Evolutionary conservation across 2,113 vertebrate genomes (phyloP).

Genomic region (Megaleporinus macrocephalus): DNA sequence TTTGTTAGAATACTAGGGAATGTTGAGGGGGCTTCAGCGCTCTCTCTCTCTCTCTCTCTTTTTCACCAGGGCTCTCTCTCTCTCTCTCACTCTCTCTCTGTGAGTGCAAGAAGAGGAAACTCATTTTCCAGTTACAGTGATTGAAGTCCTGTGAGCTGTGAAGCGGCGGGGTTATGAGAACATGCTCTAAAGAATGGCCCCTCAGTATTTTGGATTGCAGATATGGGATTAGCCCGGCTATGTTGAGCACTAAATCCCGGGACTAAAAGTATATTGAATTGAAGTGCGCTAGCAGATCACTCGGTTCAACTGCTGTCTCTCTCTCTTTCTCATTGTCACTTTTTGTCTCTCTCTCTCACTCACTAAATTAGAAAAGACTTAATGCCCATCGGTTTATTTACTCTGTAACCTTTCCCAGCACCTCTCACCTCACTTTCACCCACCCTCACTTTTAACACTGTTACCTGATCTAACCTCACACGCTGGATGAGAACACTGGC

Average conservation of each 20-base stretch:
- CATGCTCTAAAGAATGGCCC: constrained; percentile 17
- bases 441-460: neutral
- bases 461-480: neutral
- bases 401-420: neutral
- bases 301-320: constrained; percentile 11
- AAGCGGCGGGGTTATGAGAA: constrained; percentile 19
- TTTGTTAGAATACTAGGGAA: too few relatives aligned
- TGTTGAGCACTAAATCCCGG: constrained; percentile 9
- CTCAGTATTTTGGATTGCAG: constrained; percentile 20
- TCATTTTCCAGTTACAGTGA: constrained; percentile 1
- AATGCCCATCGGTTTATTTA: constrained; percentile 5
- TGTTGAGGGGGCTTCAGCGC: too few relatives aligned
- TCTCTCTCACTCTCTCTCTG: neutral
- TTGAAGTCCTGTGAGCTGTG: constrained; percentile 26
- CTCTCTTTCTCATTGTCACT: neutral
- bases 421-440: neutral
- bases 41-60: too few relatives aligned
- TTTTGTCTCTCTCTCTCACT: neutral
- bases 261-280: neutral
- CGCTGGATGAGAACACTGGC: neutral
- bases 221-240: constrained; percentile 41
- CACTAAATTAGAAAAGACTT: constrained; percentile 30
- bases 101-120: neutral
- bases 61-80: too few relatives aligned
- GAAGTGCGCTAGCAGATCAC: constrained; percentile 8